Evolutionary conservation across 2,888 invertebrate genomes (phyloP).

Genomic region (Laspeyria flexula): DNA sequence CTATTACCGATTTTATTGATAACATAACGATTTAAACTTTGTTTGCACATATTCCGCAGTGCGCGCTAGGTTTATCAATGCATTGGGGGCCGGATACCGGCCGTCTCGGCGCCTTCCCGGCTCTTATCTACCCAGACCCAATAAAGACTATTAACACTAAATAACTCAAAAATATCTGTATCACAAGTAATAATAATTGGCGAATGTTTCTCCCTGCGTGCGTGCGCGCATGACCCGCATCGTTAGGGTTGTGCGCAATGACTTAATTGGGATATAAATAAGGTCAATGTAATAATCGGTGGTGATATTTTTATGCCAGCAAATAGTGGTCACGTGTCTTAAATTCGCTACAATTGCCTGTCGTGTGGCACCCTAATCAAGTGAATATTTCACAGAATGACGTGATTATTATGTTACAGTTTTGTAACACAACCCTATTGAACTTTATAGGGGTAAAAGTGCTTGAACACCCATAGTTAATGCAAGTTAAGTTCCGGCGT

Average conservation of each 20-base stretch:
- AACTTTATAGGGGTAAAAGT: conserved; percentile 43
- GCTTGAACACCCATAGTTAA: not conserved
- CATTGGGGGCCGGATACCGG: conserved; percentile 70
- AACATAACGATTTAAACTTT: conserved; percentile 47
- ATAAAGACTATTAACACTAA: conserved; percentile 53
- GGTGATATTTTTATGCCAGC: conserved; percentile 72
- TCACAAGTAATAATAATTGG: conserved; percentile 34
- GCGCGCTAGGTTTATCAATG: conserved; percentile 64
- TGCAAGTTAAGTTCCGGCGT: conserved; percentile 12
- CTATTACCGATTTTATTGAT: conserved; percentile 35
- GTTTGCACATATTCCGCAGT: conserved; percentile 60
- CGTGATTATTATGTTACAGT: conserved; percentile 78
- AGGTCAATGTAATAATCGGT: conserved; percentile 68
- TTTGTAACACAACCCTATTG: conserved; percentile 59
- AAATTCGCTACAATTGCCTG: conserved; percentile 78
- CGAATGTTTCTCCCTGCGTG: conserved; percentile 33
- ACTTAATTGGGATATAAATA: conserved; percentile 81
- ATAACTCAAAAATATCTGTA: too few species aligned
- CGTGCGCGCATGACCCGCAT: conserved; percentile 72
- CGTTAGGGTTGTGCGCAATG: conserved; percentile 60
- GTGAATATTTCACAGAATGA: conserved; percentile 65
- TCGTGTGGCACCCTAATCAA: conserved; percentile 63
- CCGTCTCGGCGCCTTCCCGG: conserved; percentile 68
- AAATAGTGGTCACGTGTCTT: conserved; percentile 82
- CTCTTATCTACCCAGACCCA: conserved; percentile 66